phyloP scores from a whole-genome alignment of 2,113 vertebrate species.

The Nematolebias whitei region DNA sequence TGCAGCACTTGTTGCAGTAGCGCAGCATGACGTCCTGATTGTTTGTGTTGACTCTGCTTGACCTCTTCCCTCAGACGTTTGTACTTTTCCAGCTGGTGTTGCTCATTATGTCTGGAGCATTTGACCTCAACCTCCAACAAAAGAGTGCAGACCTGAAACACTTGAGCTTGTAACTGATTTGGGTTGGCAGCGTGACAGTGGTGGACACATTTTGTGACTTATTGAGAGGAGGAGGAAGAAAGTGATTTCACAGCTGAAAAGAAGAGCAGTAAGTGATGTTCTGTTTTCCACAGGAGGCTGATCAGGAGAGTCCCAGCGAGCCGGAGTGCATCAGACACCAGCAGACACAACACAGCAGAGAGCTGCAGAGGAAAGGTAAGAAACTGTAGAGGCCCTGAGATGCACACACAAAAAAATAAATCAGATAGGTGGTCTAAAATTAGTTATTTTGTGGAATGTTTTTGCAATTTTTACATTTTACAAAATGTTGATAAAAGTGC shows the following conservation, averaged over 20 bases:
- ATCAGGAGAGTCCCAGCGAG: slow-evolving; percentile 64
- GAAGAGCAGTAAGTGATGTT: slow-evolving; percentile 10
- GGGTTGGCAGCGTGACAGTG: slow-evolving; percentile 4
- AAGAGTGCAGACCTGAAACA: slow-evolving; percentile 28
- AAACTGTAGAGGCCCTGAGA: no score
- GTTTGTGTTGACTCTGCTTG: background rate
- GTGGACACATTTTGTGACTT: background rate
- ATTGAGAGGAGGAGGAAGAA: background rate
- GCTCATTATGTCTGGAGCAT: slow-evolving; percentile 29
- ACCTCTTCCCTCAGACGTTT: slow-evolving; percentile 1
- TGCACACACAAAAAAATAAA: background rate
- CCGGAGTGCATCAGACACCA: slow-evolving; percentile 57
- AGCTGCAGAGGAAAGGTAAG: slow-evolving; percentile 68
- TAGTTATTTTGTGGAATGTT: no score
- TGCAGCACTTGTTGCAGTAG: background rate
- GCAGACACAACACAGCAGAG: slow-evolving; percentile 53
- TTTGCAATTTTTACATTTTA: no score
- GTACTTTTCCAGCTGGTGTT: slow-evolving; percentile 59
- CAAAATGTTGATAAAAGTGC: background rate
- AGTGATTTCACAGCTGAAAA: slow-evolving; percentile 10
- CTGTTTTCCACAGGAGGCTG: slow-evolving; percentile 54
- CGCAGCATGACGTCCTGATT: slow-evolving; percentile 3
- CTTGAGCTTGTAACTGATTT: background rate
- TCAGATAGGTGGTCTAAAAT: no score
- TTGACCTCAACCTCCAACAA: slow-evolving; percentile 45